Evolutionary conservation across 2,888 invertebrate genomes (phyloP).

Genomic region (Quadroppia sp.): DNA sequence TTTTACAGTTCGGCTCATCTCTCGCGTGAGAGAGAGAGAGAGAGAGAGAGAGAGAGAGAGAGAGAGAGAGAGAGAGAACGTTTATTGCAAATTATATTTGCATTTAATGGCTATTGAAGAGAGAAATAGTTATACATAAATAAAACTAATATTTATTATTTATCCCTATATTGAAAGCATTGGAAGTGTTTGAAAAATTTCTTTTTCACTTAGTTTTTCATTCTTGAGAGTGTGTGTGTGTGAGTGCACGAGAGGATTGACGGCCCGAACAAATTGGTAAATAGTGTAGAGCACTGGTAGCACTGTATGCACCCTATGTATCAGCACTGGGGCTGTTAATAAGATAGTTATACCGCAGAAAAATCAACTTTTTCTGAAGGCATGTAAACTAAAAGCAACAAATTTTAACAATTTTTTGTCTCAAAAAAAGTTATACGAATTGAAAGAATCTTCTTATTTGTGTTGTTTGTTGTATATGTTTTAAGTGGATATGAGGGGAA

Average conservation of each 20-base stretch:
- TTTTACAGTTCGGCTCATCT: no score
- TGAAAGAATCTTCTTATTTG: background rate
- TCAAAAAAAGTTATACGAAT: constrained; percentile 10
- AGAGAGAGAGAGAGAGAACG: no score
- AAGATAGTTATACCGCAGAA: constrained; percentile 1
- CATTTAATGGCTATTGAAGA: no score
- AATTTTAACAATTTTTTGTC: background rate
- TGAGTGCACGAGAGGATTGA: constrained; percentile 1
- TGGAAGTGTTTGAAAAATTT: background rate
- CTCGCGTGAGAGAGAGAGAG: no score
- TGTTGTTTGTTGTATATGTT: background rate
- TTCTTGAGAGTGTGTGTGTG: no score
- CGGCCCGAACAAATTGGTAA: constrained; percentile 1
- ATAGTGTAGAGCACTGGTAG: background rate
- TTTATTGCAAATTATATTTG: no score
- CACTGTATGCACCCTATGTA: background rate
- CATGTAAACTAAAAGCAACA: background rate
- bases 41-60: no score
- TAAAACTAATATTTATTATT: background rate
- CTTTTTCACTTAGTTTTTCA: background rate
- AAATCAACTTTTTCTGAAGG: background rate
- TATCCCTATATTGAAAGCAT: background rate
- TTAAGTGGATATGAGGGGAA: background rate
- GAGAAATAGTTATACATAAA: background rate
- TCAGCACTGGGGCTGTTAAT: constrained; percentile 9